These are phyloP conservation scores for Caenorhabditis virilis DNA, from an alignment of 2,888 invertebrate species.

Conservation along the genomic window DNA sequence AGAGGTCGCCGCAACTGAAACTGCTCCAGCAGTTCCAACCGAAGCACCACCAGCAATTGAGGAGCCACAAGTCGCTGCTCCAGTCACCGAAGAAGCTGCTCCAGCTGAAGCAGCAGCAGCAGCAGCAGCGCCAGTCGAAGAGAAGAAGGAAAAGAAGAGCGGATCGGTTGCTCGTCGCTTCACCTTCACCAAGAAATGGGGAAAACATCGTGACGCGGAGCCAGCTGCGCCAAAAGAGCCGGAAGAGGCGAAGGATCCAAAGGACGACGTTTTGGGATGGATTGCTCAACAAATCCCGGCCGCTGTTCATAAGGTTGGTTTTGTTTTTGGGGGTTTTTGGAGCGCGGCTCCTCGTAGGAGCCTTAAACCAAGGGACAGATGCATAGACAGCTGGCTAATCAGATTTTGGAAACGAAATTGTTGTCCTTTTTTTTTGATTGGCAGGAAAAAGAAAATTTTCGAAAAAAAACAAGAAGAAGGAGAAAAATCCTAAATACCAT, in stretches of 20 bases:
- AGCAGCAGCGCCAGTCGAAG: conserved; percentile 40
- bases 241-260: conserved; percentile 60
- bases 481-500: too few species aligned
- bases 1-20: not conserved
- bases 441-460: too few species aligned
- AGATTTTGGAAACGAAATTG: too few species aligned
- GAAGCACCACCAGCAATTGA: not conserved
- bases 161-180: conserved; percentile 38
- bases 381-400: too few species aligned
- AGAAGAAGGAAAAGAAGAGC: conserved; percentile 40
- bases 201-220: conserved; percentile 47
- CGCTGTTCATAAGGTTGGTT: conserved; percentile 62
- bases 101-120: conserved; percentile 28
- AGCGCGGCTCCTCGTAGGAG: too few species aligned
- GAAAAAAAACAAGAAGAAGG: too few species aligned
- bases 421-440: too few species aligned
- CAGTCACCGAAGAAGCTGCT: not conserved
- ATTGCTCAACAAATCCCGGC: conserved; percentile 60
- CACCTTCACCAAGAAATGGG: conserved; percentile 49
- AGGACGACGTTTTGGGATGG: conserved; percentile 63
- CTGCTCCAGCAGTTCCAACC: not conserved
- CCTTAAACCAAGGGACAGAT: too few species aligned
- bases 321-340: too few species aligned
- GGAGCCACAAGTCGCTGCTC: not conserved
- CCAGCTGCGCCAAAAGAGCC: conserved; percentile 52